Percentiles rank a stretch among this genome's conserved stretches.
Conservation (phyloP, 2,113 vertebrate genomes). For the Theristicus caerulescens region DNA sequence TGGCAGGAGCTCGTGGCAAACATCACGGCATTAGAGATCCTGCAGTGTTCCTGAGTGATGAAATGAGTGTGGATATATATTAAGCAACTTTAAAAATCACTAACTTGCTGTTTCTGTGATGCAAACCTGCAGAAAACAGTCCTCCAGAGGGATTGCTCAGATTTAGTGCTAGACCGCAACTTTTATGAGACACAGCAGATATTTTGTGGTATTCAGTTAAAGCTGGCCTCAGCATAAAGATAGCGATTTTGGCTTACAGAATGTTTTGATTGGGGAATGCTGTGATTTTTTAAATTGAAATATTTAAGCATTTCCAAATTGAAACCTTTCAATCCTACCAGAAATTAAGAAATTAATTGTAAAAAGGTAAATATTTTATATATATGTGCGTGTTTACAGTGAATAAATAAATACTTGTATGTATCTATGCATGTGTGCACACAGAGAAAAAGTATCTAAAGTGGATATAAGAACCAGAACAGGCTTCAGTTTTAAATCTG, state of each 20-base stretch:
- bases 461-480: background rate
- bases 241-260: background rate
- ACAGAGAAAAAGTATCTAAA: background rate
- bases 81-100: background rate
- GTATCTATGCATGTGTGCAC: background rate
- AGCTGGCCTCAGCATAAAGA: background rate
- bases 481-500: background rate
- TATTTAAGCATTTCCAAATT: background rate
- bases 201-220: background rate
- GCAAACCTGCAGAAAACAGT: background rate
- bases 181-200: background rate
- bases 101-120: background rate
- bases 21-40: accelerated
- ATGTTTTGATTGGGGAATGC: background rate
- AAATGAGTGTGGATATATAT: background rate
- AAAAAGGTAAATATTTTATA: background rate
- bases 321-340: background rate
- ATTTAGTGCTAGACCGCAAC: background rate
- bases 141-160: background rate
- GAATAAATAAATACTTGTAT: background rate
- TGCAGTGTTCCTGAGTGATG: background rate
- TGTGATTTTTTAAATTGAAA: background rate
- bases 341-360: background rate
- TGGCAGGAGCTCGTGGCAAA: background rate
- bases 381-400: no score